Evolutionary conservation across 2,888 invertebrate species (phyloP).

Genomic region (Eupithecia subfuscata): DNA sequence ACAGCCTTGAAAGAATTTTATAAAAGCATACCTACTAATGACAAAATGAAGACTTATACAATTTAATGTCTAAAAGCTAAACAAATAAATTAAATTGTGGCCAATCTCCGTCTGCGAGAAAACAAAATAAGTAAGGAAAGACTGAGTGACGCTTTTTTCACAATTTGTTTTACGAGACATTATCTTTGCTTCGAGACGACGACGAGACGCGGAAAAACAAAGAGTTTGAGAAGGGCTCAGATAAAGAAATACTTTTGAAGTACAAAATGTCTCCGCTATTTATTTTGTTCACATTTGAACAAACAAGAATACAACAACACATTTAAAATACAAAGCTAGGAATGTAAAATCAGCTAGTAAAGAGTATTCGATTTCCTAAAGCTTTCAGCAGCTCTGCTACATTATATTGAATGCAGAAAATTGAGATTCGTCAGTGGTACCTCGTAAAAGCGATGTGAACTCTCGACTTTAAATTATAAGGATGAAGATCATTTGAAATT

Average conservation of each 20-base stretch:
- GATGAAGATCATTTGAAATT: not conserved
- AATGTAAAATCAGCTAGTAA: not conserved
- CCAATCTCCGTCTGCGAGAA: slow-evolving; percentile 25
- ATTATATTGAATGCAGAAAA: not conserved
- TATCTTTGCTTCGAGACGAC: slow-evolving; percentile 32
- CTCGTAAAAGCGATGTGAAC: not conserved
- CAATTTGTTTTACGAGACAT: slow-evolving; percentile 37
- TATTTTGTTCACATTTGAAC: slow-evolving; percentile 24
- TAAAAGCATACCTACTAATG: not conserved
- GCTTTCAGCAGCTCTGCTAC: not conserved
- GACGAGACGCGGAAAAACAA: slow-evolving; percentile 29
- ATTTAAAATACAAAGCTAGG: slow-evolving; percentile 7
- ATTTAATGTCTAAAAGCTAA: slow-evolving; percentile 21
- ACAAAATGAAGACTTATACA: slow-evolving; percentile 2
- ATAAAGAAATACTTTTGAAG: slow-evolving; percentile 31
- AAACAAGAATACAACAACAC: slow-evolving; percentile 15
- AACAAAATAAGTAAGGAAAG: slow-evolving; percentile 30
- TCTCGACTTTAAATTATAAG: not conserved
- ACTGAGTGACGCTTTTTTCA: slow-evolving; percentile 34
- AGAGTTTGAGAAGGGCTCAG: slow-evolving; percentile 31
- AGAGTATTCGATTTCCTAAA: slow-evolving; percentile 5
- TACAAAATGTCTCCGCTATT: slow-evolving; percentile 21
- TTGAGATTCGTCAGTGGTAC: not conserved
- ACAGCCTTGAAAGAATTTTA: not conserved
- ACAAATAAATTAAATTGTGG: slow-evolving; percentile 32